phyloP scores from a whole-genome alignment of 2,113 vertebrate species.

The Muntiacus muntjak region DNA sequence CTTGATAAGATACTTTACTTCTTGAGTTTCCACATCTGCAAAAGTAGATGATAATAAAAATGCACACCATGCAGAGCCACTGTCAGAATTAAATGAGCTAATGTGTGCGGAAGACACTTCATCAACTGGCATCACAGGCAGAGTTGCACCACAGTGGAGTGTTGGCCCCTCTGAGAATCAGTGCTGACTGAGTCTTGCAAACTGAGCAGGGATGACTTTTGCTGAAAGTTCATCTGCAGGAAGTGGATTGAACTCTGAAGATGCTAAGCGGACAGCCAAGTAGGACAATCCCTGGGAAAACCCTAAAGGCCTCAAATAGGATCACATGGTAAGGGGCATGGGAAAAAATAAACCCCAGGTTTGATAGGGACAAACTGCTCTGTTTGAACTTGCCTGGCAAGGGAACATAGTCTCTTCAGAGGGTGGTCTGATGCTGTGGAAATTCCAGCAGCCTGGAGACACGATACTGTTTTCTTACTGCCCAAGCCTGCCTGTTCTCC shows the following conservation, averaged over 20 bases:
- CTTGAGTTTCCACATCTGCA: background rate
- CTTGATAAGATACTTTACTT: background rate
- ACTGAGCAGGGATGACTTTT: background rate
- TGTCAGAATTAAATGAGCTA: background rate
- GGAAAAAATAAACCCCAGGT: background rate
- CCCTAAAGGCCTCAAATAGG: background rate
- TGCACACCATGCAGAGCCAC: too few relatives aligned
- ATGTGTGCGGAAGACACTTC: background rate
- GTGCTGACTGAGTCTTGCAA: background rate
- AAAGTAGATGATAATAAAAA: background rate
- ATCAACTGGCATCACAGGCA: background rate
- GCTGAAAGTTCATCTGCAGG: background rate
- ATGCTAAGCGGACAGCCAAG: background rate
- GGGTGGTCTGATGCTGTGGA: background rate
- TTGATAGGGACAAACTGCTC: background rate
- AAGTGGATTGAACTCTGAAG: background rate
- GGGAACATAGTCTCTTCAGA: background rate
- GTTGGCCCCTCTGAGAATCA: background rate
- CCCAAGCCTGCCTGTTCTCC: background rate
- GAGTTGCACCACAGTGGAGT: background rate
- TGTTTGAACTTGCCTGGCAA: background rate
- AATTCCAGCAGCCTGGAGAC: slow-evolving; percentile 38
- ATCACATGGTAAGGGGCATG: background rate
- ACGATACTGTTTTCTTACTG: background rate
- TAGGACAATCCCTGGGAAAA: background rate